Conservation (phyloP, 2,888 invertebrate species). For the Thecocarcelia acutangulata region DNA sequence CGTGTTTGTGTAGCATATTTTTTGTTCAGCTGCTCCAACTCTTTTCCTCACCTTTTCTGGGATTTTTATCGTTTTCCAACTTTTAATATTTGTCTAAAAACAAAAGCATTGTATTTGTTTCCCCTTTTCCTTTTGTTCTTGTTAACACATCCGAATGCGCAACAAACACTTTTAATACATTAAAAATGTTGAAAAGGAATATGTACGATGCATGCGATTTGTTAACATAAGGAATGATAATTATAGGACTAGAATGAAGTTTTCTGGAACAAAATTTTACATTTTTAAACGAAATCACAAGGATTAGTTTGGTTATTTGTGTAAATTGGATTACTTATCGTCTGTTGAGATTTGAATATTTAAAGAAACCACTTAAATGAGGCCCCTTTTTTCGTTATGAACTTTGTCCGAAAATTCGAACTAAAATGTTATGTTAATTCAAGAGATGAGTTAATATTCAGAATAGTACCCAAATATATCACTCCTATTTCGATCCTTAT, state of each 20-base stretch:
- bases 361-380: too few species aligned
- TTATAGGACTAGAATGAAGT: background rate
- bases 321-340: too few species aligned
- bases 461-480: too few species aligned
- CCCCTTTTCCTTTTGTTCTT: background rate
- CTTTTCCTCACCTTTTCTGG: slow-evolving; percentile 11
- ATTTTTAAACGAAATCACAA: too few species aligned
- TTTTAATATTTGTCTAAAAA: slow-evolving; percentile 36
- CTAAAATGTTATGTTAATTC: too few species aligned
- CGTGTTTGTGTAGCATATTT: slow-evolving; percentile 30
- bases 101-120: slow-evolving; percentile 44
- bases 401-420: too few species aligned
- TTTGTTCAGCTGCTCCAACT: background rate
- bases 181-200: slow-evolving; percentile 40
- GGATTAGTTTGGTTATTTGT: too few species aligned
- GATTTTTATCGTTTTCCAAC: slow-evolving; percentile 13
- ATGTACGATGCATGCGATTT: too few species aligned
- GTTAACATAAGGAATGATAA: slow-evolving; percentile 2
- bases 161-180: slow-evolving; percentile 58
- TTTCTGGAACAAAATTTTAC: background rate
- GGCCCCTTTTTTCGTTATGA: too few species aligned
- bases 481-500: too few species aligned
- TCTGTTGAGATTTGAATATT: too few species aligned
- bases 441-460: too few species aligned
- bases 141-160: slow-evolving; percentile 49